Conservation (phyloP, 1,140 invertebrate genomes). For the Apolygus lucorum region DNA sequence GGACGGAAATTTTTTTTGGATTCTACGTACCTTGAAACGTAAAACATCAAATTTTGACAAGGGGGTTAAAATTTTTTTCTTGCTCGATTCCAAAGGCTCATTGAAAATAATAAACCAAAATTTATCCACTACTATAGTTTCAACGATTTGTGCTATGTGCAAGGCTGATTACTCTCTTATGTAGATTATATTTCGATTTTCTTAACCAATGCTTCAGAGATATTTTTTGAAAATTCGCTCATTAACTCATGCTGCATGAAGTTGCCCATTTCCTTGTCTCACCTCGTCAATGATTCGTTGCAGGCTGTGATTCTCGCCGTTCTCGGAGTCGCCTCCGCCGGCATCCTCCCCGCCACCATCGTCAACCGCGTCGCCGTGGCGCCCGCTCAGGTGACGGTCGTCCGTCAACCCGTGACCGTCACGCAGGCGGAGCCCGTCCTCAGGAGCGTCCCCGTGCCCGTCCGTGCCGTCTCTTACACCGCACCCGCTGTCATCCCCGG, state of each 20-base stretch:
- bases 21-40: no score
- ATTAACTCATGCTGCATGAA: not conserved
- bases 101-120: no score
- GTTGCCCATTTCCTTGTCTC: not conserved
- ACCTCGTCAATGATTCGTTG: not conserved
- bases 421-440: constrained; percentile 33
- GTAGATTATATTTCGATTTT: no score
- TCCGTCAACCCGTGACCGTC: constrained; percentile 35
- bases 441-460: constrained; percentile 34
- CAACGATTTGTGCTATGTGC: no score
- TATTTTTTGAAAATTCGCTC: no score
- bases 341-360: constrained; percentile 32
- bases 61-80: no score
- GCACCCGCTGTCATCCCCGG: constrained; percentile 30
- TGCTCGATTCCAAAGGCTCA: no score
- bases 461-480: constrained; percentile 34
- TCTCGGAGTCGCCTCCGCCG: constrained; percentile 21
- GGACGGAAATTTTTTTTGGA: no score
- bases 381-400: constrained; percentile 35
- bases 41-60: no score
- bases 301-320: constrained; percentile 30
- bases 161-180: no score
- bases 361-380: constrained; percentile 35
- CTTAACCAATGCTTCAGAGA: no score
- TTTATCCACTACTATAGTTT: no score